Evolutionary conservation across 2,797 vertebrate species (phyloP), one percentile per base, ranked within the genome.

Genomic region (Zalophus californianus): DNA sequence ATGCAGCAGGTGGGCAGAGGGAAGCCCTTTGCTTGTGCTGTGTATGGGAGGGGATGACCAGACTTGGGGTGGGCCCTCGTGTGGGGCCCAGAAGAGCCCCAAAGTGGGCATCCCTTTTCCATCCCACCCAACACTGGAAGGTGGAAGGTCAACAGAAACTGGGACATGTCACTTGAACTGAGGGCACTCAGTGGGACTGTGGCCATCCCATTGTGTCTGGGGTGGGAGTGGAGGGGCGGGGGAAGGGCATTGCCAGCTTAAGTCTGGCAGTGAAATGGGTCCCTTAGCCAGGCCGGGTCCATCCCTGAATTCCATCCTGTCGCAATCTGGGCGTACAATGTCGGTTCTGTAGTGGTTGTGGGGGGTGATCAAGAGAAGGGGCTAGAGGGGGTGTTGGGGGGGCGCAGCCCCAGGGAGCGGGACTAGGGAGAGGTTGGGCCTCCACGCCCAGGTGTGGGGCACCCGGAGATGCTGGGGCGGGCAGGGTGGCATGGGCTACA

Each of bases 1-100:
- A 97, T 21, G 92, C 97, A 0, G 99, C 98, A 0, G 99, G 98
- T 87, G 98, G 98, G 93, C 99, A 99, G 98, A 98, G 98, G 99
- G 60, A 98, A 98, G 98, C 98, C 97, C 0, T 94, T 16, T 98
- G 95, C 10, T 84, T 99, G 95, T 98, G 98, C 98, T 97, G 97
- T 97, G 94, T 91, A 13, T 62, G 54, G 56, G 21, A 52, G 68
- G 35, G 11, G 29, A 35, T 0, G 23, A 62, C 56, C 79, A 54
- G 72, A 56, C 93, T 54, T 66, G 84, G 89, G 80, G 60, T 70
- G 87, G 88, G 92, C 83, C 50, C 83, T 62, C 18, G 1, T 8
- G 25, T 27, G 77, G 96, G 75, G 82, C 62, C 73, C 66, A 29
- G 87, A 58, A 50, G 85, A 23, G 87, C 86, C 86, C 88, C 94